Evolutionary conservation across 2,797 vertebrate genomes (phyloP), one percentile per base, ranked within the genome.

Genomic region (Acridotheres tristis): DNA sequence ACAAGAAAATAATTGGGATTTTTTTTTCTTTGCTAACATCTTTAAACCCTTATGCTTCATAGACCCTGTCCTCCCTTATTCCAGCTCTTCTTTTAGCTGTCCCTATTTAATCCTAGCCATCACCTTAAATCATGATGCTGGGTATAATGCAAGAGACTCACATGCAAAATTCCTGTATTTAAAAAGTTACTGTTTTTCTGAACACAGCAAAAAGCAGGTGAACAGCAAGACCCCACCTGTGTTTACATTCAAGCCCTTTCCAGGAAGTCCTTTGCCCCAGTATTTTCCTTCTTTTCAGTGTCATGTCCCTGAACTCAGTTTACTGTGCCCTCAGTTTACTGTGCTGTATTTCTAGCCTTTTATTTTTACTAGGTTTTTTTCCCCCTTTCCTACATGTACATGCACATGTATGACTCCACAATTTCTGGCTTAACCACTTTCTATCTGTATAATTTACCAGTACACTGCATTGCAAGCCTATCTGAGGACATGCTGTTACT

Each of bases 111-210:
- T 36, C n/a, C 36, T 26, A 78, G n/a, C 51, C 79, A 69, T 66
- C 53, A 59, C 23, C 34, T 71, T 6, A 2, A 82, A 45, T 47
- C 34, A 16, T 11, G 23, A 43, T 40, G 3, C 21, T n/a, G 47
- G 6, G 5, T 50, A 57, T 47, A 57, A 48, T 13, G 7, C 53
- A 71, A 53, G 10, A 85, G 65, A 65, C 15, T 83, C 29, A 22
- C 16, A 54, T 27, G 30, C 36, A 58, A 23, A 84, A 23, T 63
- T 55, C 18, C 16, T 59, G 50, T 42, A 34, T 57, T 71, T n/a
- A 48, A 93, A 79, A 87, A 82, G 54, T 55, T 85, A 27, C 48
- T 75, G 36, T 16, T 94, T 76, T 71, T 58, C 80, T 85, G 42
- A 85, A 73, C 15, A 76, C 32, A 87, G 77, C 23, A 73, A 84